Base-by-base conservation (phyloP, 2,888 invertebrate species). In the Ochropleura leucogaster region DNA sequence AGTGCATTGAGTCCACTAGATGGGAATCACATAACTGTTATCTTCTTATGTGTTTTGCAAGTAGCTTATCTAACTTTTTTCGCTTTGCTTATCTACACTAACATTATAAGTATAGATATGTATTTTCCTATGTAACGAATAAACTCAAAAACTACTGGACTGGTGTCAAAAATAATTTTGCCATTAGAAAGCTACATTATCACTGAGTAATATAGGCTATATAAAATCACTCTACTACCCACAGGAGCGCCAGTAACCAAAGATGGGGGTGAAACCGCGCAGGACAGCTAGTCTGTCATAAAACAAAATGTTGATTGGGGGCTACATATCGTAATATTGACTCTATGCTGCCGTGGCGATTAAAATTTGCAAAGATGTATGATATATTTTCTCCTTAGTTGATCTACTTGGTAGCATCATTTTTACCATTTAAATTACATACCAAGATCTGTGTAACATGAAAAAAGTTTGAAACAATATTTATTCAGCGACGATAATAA, bases 401-500 rank as follows among this genome's bases (percentile, higher is more conserved):
- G 18, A 59, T 47, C n/a, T 18, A 30, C 7, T 53, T 16, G 9
- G 14, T 8, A 55, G 60, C 10, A 40, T 46, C 40, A 67, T 51
- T n/a, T 5, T 20, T 30, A 20, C n/a, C n/a, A 53, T 63, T 63
- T 59, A 18, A 46, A 53, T 68, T 20, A 51, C 1, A 10, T 49
- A 63, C 16, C 47, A 68, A 80, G 18, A 47, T 55, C 16, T 80
- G n/a, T 4, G 40, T 9, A 55, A 16, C 16, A 40, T 59, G 0
- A 70, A 53, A 62, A 55, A 49, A 69, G 65, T 68, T 71, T 62
- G 55, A 59, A 74, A 46, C 62, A 65, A 76, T 76, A 75, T 84
- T 76, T 82, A 84, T 84, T 80, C 70, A 71, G 68, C 71, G 79
- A 75, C 65, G 73, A 68, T 80, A 76, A 74, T 83, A 85, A 80